These are phyloP conservation scores for Arion vulgaris DNA, from an alignment of 1,140 invertebrate genomes.

Conservation along the genomic window DNA sequence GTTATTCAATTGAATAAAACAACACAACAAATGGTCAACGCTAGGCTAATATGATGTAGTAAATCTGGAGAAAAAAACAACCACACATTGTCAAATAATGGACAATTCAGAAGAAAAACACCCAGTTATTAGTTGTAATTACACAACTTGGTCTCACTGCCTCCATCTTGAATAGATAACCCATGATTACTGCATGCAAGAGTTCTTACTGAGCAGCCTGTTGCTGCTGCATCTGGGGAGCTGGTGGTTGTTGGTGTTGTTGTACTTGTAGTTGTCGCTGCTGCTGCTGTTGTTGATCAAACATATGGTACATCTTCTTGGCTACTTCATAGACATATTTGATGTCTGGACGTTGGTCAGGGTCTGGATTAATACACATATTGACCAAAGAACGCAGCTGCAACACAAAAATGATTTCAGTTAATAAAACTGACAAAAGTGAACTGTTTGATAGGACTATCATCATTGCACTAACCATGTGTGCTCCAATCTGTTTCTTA, in stretches of 20 bases:
- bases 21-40: no score
- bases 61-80: no score
- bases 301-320: conserved; percentile 66
- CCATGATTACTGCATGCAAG: neutral
- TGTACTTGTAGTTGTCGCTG: conserved; percentile 46
- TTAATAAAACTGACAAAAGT: no score
- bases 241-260: conserved; percentile 40
- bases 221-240: conserved; percentile 45
- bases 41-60: no score
- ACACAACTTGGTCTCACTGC: neutral
- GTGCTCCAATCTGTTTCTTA: no score
- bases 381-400: conserved; percentile 77
- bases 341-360: conserved; percentile 77
- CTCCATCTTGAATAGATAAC: neutral
- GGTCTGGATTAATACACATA: conserved; percentile 77
- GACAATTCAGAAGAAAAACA: no score
- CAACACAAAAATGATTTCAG: neutral
- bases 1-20: no score
- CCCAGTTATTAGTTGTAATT: no score
- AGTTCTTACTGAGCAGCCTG: conserved; percentile 29
- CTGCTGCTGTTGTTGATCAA: conserved; percentile 47
- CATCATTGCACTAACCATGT: no score
- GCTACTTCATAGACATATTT: conserved; percentile 74
- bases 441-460: no score
- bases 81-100: no score